phyloP scores from a whole-genome alignment of 1,140 invertebrate species.

The Meloidogyne hapla region DNA sequence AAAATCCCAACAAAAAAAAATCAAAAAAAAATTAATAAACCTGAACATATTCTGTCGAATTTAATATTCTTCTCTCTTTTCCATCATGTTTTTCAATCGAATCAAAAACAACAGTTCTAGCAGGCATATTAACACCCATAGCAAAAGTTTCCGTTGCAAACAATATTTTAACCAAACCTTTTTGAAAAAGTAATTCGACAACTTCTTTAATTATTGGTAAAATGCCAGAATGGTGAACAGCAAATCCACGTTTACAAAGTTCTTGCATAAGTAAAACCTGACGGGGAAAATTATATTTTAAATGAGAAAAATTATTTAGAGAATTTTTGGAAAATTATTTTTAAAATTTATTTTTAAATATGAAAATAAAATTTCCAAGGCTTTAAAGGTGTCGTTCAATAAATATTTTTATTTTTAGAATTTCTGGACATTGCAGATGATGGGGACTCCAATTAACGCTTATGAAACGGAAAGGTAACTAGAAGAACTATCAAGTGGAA shows the following conservation, averaged over 20 bases:
- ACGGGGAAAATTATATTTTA: too few species aligned
- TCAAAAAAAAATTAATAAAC: conserved; percentile 9
- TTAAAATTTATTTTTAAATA: too few species aligned
- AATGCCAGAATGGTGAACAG: conserved; percentile 82
- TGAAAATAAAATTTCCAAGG: too few species aligned
- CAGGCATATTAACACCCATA: conserved; percentile 95
- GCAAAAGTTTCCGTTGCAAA: conserved; percentile 99
- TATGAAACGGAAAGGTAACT: too few species aligned
- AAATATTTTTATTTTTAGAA: too few species aligned
- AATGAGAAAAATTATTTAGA: too few species aligned
- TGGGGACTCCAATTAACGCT: too few species aligned
- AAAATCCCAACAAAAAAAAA: too few species aligned
- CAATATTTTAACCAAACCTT: conserved; percentile 81
- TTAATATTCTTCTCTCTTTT: conserved; percentile 73
- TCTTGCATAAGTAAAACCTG: conserved; percentile 72
- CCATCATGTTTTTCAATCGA: conserved; percentile 88
- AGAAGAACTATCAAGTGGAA: too few species aligned
- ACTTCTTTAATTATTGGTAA: conserved; percentile 72
- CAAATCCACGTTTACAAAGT: conserved; percentile 82
- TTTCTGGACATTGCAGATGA: too few species aligned
- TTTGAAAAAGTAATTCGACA: conserved; percentile 92
- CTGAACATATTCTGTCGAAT: conserved; percentile 72
- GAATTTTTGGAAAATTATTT: too few species aligned
- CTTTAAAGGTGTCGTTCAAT: too few species aligned
- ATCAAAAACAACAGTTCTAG: conserved; percentile 91